Base-by-base conservation (phyloP, 2,888 invertebrate species). In the Anorthoa munda region DNA sequence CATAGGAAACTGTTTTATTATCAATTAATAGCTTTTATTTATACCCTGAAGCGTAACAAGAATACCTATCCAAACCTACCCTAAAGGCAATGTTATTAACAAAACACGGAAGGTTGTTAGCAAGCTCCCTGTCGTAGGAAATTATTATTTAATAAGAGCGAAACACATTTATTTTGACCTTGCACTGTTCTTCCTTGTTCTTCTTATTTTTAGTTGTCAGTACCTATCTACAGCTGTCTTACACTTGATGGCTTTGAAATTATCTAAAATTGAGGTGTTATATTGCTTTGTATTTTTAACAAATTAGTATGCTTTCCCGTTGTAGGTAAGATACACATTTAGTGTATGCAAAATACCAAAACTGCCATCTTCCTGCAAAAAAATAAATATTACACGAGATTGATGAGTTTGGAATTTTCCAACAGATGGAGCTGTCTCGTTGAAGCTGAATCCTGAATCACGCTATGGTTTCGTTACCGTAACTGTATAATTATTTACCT, bases 61-160 rank as follows among this genome's bases (percentile, higher is more conserved):
- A 21, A 31, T 18, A 48, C 15, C 17, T 39, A 9, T n/a, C 15
- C 15, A 48, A n/a, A 50, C 21, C 50, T 50, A 12, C 45, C 77
- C 48, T 21, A 3, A 45, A 61, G 75, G 60, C 60, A 12, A 60
- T 60, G 26, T 55, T 75, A 61, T 55, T 76, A 68, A 61, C 50
- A 23, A 67, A 61, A 75, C 77, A 67, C 50, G 76, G 45, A 15
- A 67, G 45, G 55, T 55, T 61, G 55, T 76, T 50, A 66, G n/a
- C 26, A 0, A 17, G 39, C 26, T 50, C 65, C 53, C 26, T 48
- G 76, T 21, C 53, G 11, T n/a, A 55, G 26, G 48, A 61, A 77
- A 68, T 77, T 75, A 45, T 77, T 77, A 77, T 61, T 50, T 61
- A 60, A n/a, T 68, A 59, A 48, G 21, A 18, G 7, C 26, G 48